Evolutionary conservation across 53 echinoderm and acorn worm genomes (phyloP), one percentile per base, ranked within the genome.

Genomic region (Henricia sp.): DNA sequence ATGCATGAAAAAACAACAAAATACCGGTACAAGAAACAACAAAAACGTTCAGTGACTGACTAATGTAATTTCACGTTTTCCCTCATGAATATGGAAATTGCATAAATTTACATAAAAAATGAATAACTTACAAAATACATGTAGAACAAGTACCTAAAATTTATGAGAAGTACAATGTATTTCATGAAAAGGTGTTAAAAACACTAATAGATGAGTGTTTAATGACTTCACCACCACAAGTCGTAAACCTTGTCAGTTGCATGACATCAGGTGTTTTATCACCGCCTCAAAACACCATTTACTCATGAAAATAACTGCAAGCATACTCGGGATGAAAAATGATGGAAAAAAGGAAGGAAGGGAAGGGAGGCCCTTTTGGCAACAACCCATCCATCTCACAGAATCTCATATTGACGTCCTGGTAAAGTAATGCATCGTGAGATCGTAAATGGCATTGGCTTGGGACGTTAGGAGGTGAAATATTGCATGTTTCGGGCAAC

Each of bases 371-470:
- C 26, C 50, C 63, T 80, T 44, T 64, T 48, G 80, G 80, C 65
- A 35, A 80, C 80, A 80, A 50, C 57, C 62, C 27, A 62, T 80
- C 80, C 50, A 62, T 62, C 80, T 65, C 75, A 59, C 27, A 23
- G 21, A 19, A 77, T 63, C 80, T 80, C 65, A 65, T 80, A 23
- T 62, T 48, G 21, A 63, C 62, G 50, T 63, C 80, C 62, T 50
- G 44, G 9, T 48, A 57, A 40, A 71, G 72, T 54, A 46, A 63
- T 35, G 48, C 48, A 80, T 24, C 6, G 65, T 17, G 21, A 20
- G 16, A 44, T 44, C 35, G 30, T 78, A 72, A 72, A 63, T 80
- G 64, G 80, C 34, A 62, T 46, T 64, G 65, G 80, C 46, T 38
- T 54, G 74, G 35, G 56, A 38, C 55, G 26, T 17, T 21, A 58